A percentile compares a stretch with the other conserved stretches of the same genome.
Conservation (phyloP, 2,888 invertebrate genomes). For the Timandra comae region DNA sequence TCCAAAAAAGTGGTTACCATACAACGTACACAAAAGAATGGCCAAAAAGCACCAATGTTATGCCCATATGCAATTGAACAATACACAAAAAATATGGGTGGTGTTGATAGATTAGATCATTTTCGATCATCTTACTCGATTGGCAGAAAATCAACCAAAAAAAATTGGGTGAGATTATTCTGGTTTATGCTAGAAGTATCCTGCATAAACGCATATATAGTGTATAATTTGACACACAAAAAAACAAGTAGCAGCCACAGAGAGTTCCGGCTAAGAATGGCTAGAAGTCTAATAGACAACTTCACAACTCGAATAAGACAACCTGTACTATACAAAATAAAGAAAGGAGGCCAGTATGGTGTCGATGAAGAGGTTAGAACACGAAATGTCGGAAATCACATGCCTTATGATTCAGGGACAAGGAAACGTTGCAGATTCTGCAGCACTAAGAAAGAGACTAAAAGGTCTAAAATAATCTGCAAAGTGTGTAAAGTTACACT, state of each 20-base stretch:
- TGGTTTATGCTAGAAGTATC: conserved; percentile 8
- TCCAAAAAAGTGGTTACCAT: conserved; percentile 9
- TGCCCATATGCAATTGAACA: conserved; percentile 7
- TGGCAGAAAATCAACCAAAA: conserved; percentile 7
- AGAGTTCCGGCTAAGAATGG: conserved; percentile 7
- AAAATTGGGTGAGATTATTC: conserved; percentile 9
- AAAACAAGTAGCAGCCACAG: conserved; percentile 8
- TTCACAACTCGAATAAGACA: conserved; percentile 6
- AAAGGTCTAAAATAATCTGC: conserved; percentile 8
- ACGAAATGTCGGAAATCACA: conserved; percentile 8
- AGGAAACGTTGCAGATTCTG: conserved; percentile 9
- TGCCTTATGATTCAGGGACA: conserved; percentile 4
- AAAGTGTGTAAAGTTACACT: conserved; percentile 8
- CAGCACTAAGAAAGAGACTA: conserved; percentile 9
- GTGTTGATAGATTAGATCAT: conserved; percentile 4
- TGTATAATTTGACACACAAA: conserved; percentile 6
- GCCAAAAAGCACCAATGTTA: conserved; percentile 8
- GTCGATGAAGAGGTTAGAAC: conserved; percentile 6
- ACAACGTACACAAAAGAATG: conserved; percentile 14
- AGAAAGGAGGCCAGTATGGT: conserved; percentile 9
- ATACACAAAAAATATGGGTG: conserved; percentile 4
- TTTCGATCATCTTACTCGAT: conserved; percentile 4
- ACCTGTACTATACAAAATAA: conserved; percentile 5
- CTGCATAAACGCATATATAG: conserved; percentile 10
- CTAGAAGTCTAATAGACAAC: conserved; percentile 7